A percentile compares a stretch with the other conserved stretches of the same genome.
Conservation (phyloP, 2,888 invertebrate species). For the Miltochrista miniata region DNA sequence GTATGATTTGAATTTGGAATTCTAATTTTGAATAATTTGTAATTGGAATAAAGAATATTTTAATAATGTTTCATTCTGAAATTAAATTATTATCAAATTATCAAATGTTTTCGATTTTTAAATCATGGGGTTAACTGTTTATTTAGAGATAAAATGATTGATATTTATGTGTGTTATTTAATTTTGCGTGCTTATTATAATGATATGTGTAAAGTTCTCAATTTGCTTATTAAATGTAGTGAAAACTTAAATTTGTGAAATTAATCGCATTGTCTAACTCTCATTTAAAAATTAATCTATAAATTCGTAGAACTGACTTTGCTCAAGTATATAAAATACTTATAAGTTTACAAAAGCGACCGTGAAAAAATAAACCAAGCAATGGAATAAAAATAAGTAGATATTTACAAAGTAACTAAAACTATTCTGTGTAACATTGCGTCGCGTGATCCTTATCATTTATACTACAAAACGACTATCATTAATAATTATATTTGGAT, state of each 20-base stretch:
- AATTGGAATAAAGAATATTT: neutral
- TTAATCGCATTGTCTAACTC: too few relatives aligned
- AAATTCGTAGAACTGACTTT: slow-evolving; percentile 9
- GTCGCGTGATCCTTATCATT: slow-evolving; percentile 49
- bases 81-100: neutral
- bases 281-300: slow-evolving; percentile 1
- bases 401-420: slow-evolving; percentile 52
- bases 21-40: neutral
- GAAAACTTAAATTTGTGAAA: too few relatives aligned
- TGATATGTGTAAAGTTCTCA: slow-evolving; percentile 53
- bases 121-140: slow-evolving; percentile 25
- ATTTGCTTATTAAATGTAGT: too few relatives aligned
- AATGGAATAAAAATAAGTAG: slow-evolving; percentile 24
- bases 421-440: slow-evolving; percentile 42
- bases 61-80: too few relatives aligned
- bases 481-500: slow-evolving; percentile 69
- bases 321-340: slow-evolving; percentile 15
- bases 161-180: slow-evolving; percentile 27
- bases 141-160: slow-evolving; percentile 16
- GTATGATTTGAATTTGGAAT: neutral
- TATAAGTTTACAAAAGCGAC: slow-evolving; percentile 25
- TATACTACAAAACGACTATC: slow-evolving; percentile 59
- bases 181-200: slow-evolving; percentile 46
- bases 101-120: neutral
- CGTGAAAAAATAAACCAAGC: slow-evolving; percentile 31